Base-by-base conservation (phyloP, 1,140 invertebrate genomes). In the Diuraphis noxia region DNA sequence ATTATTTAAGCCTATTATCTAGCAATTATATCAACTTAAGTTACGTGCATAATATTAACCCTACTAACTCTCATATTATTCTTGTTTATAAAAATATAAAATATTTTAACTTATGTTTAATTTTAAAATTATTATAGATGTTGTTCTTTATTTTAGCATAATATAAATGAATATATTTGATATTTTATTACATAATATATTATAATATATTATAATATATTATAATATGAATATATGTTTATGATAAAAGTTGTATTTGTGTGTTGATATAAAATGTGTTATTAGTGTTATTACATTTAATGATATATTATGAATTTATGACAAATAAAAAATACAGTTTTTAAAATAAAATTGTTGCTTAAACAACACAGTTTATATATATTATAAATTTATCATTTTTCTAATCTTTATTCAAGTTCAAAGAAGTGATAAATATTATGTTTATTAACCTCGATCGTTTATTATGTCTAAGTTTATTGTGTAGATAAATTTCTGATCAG, bases 51-150 rank as follows among this genome's bases (percentile, higher is more conserved):
- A 63, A 56, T 21, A 63, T 40, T 88, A 88, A 88, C 40, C 36
- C 49, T 38, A 88, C 86, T 88, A 88, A 88, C 86, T 41, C 46
- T 49, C 38, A 40, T 63, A 40, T 56, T 88, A 88, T 40, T 63
- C 17, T 88, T 38, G 19, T 52, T 56, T n/a, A 63, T 88, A 63
- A n/a, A 46, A 46, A 21, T 63, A 88, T 19, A 34, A 30, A 40
- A n/a, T 88, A 88, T 63, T 88, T 56, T 88, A 34, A 56, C 86
- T 88, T 40, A 2, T 40, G 36, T 40, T 63, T 40, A 88, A 88
- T 88, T 40, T 88, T 88, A 40, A 88, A 36, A 40, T 88, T 34
- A 56, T 63, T 88, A 63, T 63, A n/a, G 13, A 9, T 63, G 63
- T 63, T 56, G 19, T 88, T 40, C 10, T 88, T 88, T 5, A 63